Evolutionary conservation across 2,797 vertebrate genomes (phyloP).

Genomic region (Microchirus variegatus): DNA sequence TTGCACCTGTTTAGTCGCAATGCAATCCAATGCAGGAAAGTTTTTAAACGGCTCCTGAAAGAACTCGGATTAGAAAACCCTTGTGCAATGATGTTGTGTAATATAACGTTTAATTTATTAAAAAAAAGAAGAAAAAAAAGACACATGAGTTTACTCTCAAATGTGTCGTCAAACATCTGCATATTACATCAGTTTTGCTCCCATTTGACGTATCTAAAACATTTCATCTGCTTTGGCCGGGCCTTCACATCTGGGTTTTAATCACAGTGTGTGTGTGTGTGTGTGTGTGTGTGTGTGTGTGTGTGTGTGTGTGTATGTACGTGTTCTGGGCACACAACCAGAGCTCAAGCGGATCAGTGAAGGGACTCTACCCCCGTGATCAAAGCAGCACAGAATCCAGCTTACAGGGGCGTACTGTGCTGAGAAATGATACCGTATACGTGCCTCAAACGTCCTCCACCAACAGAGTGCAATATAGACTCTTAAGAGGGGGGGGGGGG

Average conservation of each 20-base stretch:
- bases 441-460: constrained; percentile 32
- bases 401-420: constrained; percentile 63
- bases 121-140: too few relatives aligned
- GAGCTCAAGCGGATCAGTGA: constrained; percentile 72
- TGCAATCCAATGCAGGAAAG: constrained; percentile 31
- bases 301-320: constrained; percentile 41
- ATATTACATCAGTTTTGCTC: constrained; percentile 48
- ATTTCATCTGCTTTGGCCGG: constrained; percentile 61
- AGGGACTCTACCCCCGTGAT: constrained; percentile 67
- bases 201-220: constrained; percentile 50
- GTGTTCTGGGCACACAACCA: constrained; percentile 69
- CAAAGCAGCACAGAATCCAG: constrained; percentile 69
- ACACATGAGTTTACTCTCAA: neutral
- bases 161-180: constrained; percentile 31
- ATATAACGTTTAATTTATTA: constrained; percentile 9
- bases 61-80: constrained; percentile 40
- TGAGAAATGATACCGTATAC: constrained; percentile 56
- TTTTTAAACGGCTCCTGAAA: constrained; percentile 43
- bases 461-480: constrained; percentile 27
- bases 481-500: too few relatives aligned
- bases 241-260: constrained; percentile 70
- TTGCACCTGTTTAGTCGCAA: constrained; percentile 56
- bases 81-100: too few relatives aligned
- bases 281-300: constrained; percentile 39
- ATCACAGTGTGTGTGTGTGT: constrained; percentile 64